Percentiles rank a stretch among this genome's conserved stretches.
phyloP scores from a whole-genome alignment of 2,797 vertebrate genomes.

The Ispidina lecontei region DNA sequence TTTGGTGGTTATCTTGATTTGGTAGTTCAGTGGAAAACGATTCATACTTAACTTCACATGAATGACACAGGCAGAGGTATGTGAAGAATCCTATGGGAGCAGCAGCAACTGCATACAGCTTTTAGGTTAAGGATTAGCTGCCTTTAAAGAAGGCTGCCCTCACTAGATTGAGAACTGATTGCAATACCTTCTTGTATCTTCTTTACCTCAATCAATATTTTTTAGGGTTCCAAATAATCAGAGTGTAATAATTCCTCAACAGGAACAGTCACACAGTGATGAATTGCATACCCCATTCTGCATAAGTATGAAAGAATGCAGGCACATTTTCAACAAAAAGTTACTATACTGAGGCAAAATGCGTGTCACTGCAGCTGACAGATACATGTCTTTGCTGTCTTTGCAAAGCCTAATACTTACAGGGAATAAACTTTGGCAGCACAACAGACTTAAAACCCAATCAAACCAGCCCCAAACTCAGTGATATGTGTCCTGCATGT shows the following conservation, averaged over 20 bases:
- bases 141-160: constrained; percentile 10
- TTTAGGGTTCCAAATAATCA: constrained; percentile 47
- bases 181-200: constrained; percentile 19
- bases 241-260: constrained; percentile 12
- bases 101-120: not conserved
- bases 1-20: constrained; percentile 52
- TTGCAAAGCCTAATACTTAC: not conserved
- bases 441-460: not conserved
- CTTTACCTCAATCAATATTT: constrained; percentile 51
- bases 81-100: not conserved
- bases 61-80: not conserved
- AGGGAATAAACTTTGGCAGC: not conserved
- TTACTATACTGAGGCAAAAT: not conserved
- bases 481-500: not conserved
- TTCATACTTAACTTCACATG: not conserved
- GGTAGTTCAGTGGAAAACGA: not conserved
- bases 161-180: constrained; percentile 40
- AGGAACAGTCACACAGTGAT: not conserved
- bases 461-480: not conserved
- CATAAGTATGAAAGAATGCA: constrained; percentile 3
- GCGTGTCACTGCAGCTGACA: not conserved
- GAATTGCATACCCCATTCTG: not conserved
- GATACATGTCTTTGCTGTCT: not conserved
- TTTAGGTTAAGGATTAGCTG: constrained; percentile 40
- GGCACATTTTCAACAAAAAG: not conserved